These are phyloP conservation scores for Grammomys dolichurus DNA, from an alignment of 2,113 vertebrate genomes.

Conservation along the genomic window DNA sequence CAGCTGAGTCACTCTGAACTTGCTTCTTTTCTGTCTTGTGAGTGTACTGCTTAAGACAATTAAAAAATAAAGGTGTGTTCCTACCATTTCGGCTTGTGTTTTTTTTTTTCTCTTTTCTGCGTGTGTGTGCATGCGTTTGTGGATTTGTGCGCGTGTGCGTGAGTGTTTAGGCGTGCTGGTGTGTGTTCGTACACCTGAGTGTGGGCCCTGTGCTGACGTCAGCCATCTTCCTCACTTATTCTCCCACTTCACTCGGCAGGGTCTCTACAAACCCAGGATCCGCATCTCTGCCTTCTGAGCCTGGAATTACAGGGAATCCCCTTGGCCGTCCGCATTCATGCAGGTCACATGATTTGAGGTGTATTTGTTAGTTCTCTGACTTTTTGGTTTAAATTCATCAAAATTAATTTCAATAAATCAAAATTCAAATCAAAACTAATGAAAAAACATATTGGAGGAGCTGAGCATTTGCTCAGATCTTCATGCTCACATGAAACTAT, in stretches of 20 bases:
- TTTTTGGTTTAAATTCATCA: slow-evolving; percentile 58
- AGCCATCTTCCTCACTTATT: background rate
- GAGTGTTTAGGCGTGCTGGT: background rate
- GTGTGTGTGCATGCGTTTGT: too few species aligned
- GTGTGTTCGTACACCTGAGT: background rate
- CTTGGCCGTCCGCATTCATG: background rate
- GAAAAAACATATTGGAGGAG: slow-evolving; percentile 77
- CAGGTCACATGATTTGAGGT: background rate
- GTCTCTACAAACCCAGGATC: background rate
- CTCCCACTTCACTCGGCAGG: background rate
- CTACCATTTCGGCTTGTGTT: background rate
- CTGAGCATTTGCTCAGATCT: slow-evolving; percentile 76
- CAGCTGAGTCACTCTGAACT: background rate
- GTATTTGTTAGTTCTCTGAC: slow-evolving; percentile 17
- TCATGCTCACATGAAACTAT: slow-evolving; percentile 68
- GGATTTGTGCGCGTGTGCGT: too few species aligned
- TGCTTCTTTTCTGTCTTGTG: slow-evolving; percentile 52
- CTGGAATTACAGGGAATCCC: background rate
- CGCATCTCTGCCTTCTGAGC: background rate
- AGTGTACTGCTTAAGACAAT: slow-evolving; percentile 36
- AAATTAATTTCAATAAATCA: slow-evolving; percentile 63
- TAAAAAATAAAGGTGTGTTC: slow-evolving; percentile 56
- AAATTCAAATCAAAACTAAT: slow-evolving; percentile 70
- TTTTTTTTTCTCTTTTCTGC: background rate
- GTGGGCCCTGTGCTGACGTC: background rate